Evolutionary conservation across 2,888 invertebrate species (phyloP).

Genomic region (Cryptus armator): DNA sequence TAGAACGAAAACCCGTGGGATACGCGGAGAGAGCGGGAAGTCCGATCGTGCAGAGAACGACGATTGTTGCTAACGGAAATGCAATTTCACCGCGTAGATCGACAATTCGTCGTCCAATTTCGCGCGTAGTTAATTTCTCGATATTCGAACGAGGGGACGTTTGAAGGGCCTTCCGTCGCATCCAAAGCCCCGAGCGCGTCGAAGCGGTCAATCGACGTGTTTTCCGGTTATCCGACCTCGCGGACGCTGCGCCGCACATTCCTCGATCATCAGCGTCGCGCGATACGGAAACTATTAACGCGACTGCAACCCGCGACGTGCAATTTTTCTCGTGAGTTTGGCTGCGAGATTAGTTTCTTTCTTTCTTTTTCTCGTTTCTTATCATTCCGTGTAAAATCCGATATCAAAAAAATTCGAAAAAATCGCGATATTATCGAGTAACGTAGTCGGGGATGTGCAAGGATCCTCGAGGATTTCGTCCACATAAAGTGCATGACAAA

Average conservation of each 20-base stretch:
- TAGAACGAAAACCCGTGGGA: neutral
- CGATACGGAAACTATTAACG: neutral
- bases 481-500: conserved; percentile 58
- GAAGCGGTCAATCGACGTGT: conserved; percentile 48
- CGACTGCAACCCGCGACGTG: neutral
- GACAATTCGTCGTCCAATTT: conserved; percentile 63
- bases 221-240: conserved; percentile 38
- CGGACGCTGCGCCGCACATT: neutral
- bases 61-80: conserved; percentile 57
- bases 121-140: conserved; percentile 65
- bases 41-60: conserved; percentile 21
- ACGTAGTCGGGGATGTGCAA: conserved; percentile 47
- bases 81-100: conserved; percentile 64
- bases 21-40: neutral
- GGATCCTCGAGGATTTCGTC: conserved; percentile 30
- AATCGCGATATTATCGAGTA: neutral
- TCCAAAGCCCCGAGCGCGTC: neutral
- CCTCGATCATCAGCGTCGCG: neutral
- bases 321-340: neutral
- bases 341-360: too few species aligned
- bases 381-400: too few species aligned
- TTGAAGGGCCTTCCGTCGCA: neutral
- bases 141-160: conserved; percentile 48
- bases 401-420: too few species aligned
- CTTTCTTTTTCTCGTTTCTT: too few species aligned